These are phyloP conservation scores for Leuciscus idus DNA, from an alignment of 2,113 vertebrate genomes.

Conservation along the genomic window DNA sequence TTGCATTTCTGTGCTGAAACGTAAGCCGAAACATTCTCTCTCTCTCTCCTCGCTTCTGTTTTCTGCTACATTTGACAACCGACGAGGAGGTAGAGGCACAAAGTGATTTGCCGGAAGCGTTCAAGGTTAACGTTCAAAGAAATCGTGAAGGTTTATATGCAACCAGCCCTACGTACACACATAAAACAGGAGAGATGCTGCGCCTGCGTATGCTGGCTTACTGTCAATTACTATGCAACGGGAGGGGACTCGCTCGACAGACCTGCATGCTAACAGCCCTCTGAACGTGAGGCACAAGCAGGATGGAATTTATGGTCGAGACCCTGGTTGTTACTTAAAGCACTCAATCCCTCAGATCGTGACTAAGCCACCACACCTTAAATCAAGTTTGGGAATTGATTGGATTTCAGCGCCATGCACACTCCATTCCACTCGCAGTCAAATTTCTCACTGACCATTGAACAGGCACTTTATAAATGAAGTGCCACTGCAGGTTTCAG, in stretches of 20 bases:
- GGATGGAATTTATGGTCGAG: constrained; percentile 48
- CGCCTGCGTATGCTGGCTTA: constrained; percentile 38
- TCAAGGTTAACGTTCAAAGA: constrained; percentile 45
- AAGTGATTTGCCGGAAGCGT: constrained; percentile 14
- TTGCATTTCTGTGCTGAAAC: constrained; percentile 30
- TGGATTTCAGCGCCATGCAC: constrained; percentile 49
- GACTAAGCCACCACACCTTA: constrained; percentile 56
- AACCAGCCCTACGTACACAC: background rate
- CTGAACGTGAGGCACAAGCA: constrained; percentile 27
- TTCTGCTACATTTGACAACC: constrained; percentile 31
- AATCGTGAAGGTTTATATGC: constrained; percentile 24
- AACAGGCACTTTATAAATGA: constrained; percentile 61
- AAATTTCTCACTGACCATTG: constrained; percentile 56
- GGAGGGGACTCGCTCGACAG: background rate
- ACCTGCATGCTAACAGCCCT: constrained; percentile 52
- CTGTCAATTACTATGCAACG: constrained; percentile 45
- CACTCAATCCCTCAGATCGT: constrained; percentile 38
- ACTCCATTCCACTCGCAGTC: constrained; percentile 45
- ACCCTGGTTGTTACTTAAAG: constrained; percentile 32
- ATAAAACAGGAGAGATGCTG: constrained; percentile 37
- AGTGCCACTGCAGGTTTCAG: constrained; percentile 55
- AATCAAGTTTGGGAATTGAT: constrained; percentile 62
- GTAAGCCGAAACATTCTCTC: background rate
- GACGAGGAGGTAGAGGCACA: constrained; percentile 1
- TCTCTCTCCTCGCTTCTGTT: constrained; percentile 14